These are phyloP conservation scores for Zygothrica quintamaculata DNA, from an alignment of 2,888 invertebrate genomes.

Conservation along the genomic window DNA sequence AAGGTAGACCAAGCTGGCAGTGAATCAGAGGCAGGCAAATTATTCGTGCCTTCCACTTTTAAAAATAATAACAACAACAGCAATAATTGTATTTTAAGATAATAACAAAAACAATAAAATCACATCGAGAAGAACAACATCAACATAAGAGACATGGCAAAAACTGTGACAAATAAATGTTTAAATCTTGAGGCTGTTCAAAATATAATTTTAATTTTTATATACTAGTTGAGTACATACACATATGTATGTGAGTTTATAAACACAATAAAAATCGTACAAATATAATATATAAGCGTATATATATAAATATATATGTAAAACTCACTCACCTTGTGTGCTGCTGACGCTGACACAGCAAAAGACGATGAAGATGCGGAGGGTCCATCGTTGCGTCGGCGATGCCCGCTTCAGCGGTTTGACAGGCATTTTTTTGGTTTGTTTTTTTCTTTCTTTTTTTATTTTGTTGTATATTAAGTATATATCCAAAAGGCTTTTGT, in stretches of 20 bases:
- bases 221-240: slow-evolving; percentile 17
- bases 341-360: slow-evolving; percentile 56
- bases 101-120: slow-evolving; percentile 14
- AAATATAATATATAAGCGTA: too few species aligned
- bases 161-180: slow-evolving; percentile 46
- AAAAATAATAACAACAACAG: slow-evolving; percentile 26
- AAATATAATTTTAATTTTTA: slow-evolving; percentile 41
- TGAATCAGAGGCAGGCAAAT: slow-evolving; percentile 12
- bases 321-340: slow-evolving; percentile 79
- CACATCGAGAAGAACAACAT: slow-evolving; percentile 2
- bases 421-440: too few species aligned
- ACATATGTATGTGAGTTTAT: slow-evolving; percentile 17
- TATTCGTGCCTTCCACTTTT: slow-evolving; percentile 29
- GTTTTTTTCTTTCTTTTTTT: too few species aligned
- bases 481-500: slow-evolving; percentile 44
- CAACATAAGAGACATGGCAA: slow-evolving; percentile 13
- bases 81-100: slow-evolving; percentile 34
- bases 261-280: slow-evolving; percentile 41
- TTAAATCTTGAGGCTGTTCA: slow-evolving; percentile 27
- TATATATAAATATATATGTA: slow-evolving; percentile 65
- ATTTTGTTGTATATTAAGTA: slow-evolving; percentile 16
- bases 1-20: slow-evolving; percentile 21
- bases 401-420: slow-evolving; percentile 3
- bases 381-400: slow-evolving; percentile 32
- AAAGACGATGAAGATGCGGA: slow-evolving; percentile 54